Evolutionary conservation across 2,888 invertebrate species (phyloP).

Genomic region (Drosophila pseudotakahashii): DNA sequence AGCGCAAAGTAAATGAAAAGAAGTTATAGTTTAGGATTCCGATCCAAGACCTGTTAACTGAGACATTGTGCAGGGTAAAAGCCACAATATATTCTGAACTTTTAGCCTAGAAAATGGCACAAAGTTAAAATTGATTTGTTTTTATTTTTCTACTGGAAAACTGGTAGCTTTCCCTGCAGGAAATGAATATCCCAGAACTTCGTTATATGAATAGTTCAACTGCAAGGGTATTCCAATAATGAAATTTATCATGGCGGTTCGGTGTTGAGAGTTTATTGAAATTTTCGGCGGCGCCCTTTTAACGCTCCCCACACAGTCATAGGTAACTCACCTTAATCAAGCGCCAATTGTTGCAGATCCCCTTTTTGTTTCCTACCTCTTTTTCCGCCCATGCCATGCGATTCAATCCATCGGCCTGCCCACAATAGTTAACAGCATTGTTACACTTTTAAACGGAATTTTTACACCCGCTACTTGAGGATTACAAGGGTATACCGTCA

Average conservation of each 20-base stretch:
- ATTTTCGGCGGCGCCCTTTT: slow-evolving; percentile 6
- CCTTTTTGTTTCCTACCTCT: neutral
- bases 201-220: no score
- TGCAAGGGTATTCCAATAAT: no score
- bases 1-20: slow-evolving; percentile 14
- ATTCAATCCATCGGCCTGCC: slow-evolving; percentile 20
- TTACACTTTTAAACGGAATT: slow-evolving; percentile 76
- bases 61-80: neutral
- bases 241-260: no score
- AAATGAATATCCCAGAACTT: no score
- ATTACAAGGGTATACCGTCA: neutral
- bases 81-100: neutral
- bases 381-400: slow-evolving; percentile 1
- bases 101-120: neutral
- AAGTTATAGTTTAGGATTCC: slow-evolving; percentile 10
- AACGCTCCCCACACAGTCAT: slow-evolving; percentile 2
- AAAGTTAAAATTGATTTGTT: no score
- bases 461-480: slow-evolving; percentile 14
- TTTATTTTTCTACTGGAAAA: no score
- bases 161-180: no score
- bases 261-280: neutral
- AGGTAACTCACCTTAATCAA: slow-evolving; percentile 59
- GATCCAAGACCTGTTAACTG: slow-evolving; percentile 11
- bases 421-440: slow-evolving; percentile 66
- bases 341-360: slow-evolving; percentile 60